Percentiles rank a stretch among this genome's conserved stretches.
Conservation (phyloP, 2,113 vertebrate species). For the Seriola dumerili region DNA sequence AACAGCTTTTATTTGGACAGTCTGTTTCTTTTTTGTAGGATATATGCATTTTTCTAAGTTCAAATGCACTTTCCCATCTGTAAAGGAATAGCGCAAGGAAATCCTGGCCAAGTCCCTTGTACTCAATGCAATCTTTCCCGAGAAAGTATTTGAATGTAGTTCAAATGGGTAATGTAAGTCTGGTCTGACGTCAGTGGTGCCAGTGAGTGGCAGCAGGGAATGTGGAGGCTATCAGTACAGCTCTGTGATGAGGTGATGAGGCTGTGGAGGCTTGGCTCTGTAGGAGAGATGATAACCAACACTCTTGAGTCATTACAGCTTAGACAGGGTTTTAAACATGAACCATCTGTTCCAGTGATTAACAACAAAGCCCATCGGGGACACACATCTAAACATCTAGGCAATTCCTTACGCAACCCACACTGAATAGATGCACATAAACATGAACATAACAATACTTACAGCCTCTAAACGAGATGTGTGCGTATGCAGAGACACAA, state of each 20-base stretch:
- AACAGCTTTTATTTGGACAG: not conserved
- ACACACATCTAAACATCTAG: slow-evolving; percentile 45
- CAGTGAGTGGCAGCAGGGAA: slow-evolving; percentile 35
- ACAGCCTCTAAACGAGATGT: not conserved
- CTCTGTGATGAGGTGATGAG: slow-evolving; percentile 23
- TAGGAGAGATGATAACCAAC: slow-evolving; percentile 64
- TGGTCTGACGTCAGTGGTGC: slow-evolving; percentile 27
- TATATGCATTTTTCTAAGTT: not conserved
- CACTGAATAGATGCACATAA: slow-evolving; percentile 9
- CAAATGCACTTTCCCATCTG: not conserved
- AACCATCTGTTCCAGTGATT: slow-evolving; percentile 80
- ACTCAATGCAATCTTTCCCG: slow-evolving; percentile 7
- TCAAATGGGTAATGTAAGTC: slow-evolving; percentile 39
- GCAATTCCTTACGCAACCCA: slow-evolving; percentile 52
- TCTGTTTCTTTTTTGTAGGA: not conserved
- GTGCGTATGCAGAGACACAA: not conserved
- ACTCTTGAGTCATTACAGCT: slow-evolving; percentile 77
- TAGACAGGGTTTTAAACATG: slow-evolving; percentile 76
- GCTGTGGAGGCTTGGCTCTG: slow-evolving; percentile 45
- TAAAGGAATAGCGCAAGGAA: not conserved
- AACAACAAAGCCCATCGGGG: slow-evolving; percentile 61
- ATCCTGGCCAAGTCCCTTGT: not conserved
- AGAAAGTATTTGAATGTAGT: slow-evolving; percentile 32
- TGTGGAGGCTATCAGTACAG: slow-evolving; percentile 34
- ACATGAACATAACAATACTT: not conserved